These are phyloP conservation scores for Danio rerio DNA, from an alignment of 2,113 vertebrate species.

Conservation along the genomic window DNA sequence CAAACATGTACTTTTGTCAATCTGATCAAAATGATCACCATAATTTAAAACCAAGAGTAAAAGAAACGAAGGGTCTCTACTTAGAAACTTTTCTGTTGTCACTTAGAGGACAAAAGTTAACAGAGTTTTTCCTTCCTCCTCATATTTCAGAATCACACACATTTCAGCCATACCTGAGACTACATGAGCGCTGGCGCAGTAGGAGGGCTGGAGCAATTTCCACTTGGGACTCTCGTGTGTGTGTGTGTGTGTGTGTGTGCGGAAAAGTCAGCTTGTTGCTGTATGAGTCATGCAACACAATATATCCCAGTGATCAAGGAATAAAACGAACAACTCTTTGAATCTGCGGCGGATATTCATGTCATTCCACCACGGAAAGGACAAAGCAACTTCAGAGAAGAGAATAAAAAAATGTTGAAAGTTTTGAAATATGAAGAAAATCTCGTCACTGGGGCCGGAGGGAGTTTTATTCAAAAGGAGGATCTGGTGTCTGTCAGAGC, in stretches of 20 bases:
- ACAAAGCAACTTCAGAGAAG: background rate
- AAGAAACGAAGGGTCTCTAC: background rate
- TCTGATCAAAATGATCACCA: background rate
- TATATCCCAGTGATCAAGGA: slow-evolving; percentile 45
- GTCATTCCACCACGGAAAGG: slow-evolving; percentile 24
- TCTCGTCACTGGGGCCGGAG: slow-evolving; percentile 2
- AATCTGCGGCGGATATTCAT: slow-evolving; percentile 30
- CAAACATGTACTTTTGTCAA: background rate
- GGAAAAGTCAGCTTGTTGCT: slow-evolving; percentile 44
- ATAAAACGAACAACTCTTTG: slow-evolving; percentile 40
- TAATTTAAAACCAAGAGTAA: background rate
- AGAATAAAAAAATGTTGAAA: background rate
- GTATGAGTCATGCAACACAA: slow-evolving; percentile 40
- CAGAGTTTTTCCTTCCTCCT: background rate
- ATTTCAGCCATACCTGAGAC: slow-evolving; percentile 48
- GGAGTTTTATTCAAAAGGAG: background rate
- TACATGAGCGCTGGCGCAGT: slow-evolving; percentile 17
- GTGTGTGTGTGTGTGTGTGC: slow-evolving; percentile 37
- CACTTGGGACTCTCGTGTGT: slow-evolving; percentile 25
- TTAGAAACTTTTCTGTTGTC: background rate
- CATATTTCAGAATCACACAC: slow-evolving; percentile 32
- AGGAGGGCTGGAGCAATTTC: slow-evolving; percentile 39
- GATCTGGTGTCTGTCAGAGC: slow-evolving; percentile 8
- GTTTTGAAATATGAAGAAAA: slow-evolving; percentile 35
- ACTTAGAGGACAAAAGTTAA: slow-evolving; percentile 26